phyloP scores from a whole-genome alignment of 2,888 invertebrate genomes.

The Parthenolecanium corni region DNA sequence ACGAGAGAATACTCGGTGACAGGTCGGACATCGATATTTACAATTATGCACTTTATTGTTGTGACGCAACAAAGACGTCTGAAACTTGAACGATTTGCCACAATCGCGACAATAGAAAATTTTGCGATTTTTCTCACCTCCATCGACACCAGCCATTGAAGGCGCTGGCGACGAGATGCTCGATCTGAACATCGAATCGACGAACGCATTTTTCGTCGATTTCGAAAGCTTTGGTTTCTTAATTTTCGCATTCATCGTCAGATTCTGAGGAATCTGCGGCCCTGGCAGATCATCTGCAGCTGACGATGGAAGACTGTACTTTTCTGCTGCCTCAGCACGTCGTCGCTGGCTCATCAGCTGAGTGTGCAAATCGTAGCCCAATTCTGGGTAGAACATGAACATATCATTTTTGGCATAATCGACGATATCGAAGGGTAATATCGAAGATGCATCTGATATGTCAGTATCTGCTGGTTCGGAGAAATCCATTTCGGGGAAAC shows the following conservation, averaged over 20 bases:
- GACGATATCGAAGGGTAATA: slow-evolving; percentile 32
- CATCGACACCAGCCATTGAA: not conserved
- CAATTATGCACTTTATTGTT: slow-evolving; percentile 36
- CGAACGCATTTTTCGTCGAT: not conserved
- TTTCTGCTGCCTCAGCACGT: slow-evolving; percentile 2
- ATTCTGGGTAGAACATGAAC: slow-evolving; percentile 34
- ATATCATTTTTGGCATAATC: slow-evolving; percentile 30
- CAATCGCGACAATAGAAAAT: slow-evolving; percentile 34
- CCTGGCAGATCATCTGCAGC: slow-evolving; percentile 9
- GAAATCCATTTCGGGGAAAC: slow-evolving; percentile 31
- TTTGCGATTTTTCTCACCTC: slow-evolving; percentile 31
- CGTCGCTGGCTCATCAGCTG: slow-evolving; percentile 31
- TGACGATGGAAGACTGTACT: not conserved
- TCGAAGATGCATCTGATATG: slow-evolving; percentile 31
- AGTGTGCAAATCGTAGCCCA: slow-evolving; percentile 34
- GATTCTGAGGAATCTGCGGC: slow-evolving; percentile 15
- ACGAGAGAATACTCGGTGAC: slow-evolving; percentile 35
- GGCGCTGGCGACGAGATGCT: not conserved
- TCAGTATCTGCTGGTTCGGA: slow-evolving; percentile 30
- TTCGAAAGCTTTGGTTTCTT: not conserved
- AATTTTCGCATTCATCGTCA: slow-evolving; percentile 1
- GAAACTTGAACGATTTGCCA: slow-evolving; percentile 35
- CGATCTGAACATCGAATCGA: not conserved
- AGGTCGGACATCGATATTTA: slow-evolving; percentile 35
- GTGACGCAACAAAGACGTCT: slow-evolving; percentile 35